Percentiles rank a stretch among this genome's conserved stretches.
Conservation (phyloP, 1,140 invertebrate species). For the Diabrotica undecimpunctata region DNA sequence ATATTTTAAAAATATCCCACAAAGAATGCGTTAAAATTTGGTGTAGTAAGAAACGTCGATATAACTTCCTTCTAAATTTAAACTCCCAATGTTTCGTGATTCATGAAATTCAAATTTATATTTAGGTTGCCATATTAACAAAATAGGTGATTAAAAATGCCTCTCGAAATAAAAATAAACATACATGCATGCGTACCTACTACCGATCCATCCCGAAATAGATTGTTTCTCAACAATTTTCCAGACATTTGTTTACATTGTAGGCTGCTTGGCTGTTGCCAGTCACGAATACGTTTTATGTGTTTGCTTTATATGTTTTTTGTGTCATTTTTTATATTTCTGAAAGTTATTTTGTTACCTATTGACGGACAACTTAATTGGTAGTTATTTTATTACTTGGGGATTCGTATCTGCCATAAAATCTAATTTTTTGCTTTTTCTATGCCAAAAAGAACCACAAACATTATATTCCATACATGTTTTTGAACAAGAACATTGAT, state of each 20-base stretch:
- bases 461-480: too few species aligned
- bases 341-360: too few species aligned
- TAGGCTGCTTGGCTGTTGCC: conserved; percentile 3
- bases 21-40: too few species aligned
- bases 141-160: conserved; percentile 15
- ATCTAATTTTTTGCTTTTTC: too few species aligned
- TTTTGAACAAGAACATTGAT: too few species aligned
- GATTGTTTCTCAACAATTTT: conserved; percentile 14
- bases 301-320: neutral
- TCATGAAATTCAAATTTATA: conserved; percentile 8
- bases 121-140: conserved; percentile 9
- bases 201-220: conserved; percentile 3
- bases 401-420: too few species aligned
- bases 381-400: too few species aligned
- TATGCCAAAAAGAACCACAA: too few species aligned
- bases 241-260: conserved; percentile 18
- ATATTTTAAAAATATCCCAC: too few species aligned
- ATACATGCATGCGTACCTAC: conserved; percentile 14
- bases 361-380: too few species aligned
- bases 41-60: too few species aligned
- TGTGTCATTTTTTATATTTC: too few species aligned
- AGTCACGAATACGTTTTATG: conserved; percentile 4
- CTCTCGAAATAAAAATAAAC: conserved; percentile 13
- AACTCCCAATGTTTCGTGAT: conserved; percentile 2
- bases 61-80: neutral